Base-by-base conservation (phyloP, 2,113 vertebrate genomes). In the Numenius arquata region DNA sequence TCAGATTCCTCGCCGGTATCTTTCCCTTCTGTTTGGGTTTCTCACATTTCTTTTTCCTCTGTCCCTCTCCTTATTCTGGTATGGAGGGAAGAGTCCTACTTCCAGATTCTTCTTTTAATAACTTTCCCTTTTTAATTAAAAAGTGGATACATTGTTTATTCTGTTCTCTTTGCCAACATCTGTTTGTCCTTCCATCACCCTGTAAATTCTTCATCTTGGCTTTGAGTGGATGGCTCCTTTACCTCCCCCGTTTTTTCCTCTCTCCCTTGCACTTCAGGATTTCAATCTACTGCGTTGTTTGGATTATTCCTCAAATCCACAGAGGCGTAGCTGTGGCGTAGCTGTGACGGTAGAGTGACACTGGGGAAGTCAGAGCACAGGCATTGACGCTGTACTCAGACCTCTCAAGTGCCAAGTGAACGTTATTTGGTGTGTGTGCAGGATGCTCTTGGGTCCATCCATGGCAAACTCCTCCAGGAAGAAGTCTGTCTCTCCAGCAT, bases 21-120 rank as follows among this genome's bases (percentile, higher is more conserved):
- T 95, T 97, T 88, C 41, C 95, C 94, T 94, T 83, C 43, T 70
- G 77, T 88, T 89, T 94, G 63, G 41, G 36, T 75, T 93, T 62
- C 83, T 78, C 90, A 80, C 40, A 77, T 74, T 75, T 84, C 70
- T 41, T 50, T 41, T 52, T 80, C 68, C 89, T 43, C 21, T 65
- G 18, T 71, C 88, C 40, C 62, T 90, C 63, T 89, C 72, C 93
- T 30, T 78, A 8, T 81, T 86, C 55, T 84, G 41, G 7, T 34
- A 36, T 48, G 81, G 40, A 55, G 52, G 17, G 65, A 92, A 43
- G 61, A 53, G 27, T 65, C 22, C 21, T 71, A 12, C 47, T 82
- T 63, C 75, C 45, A 68, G 53, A 55, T 62, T 88, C 59, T 53
- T 76, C 36, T 90, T 81, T 73, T 68, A 93, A 79, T 41, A 40